Evolutionary conservation across 2,113 vertebrate genomes (phyloP), one percentile per base, ranked within the genome.

Genomic region (Cyprinodon tularosa): DNA sequence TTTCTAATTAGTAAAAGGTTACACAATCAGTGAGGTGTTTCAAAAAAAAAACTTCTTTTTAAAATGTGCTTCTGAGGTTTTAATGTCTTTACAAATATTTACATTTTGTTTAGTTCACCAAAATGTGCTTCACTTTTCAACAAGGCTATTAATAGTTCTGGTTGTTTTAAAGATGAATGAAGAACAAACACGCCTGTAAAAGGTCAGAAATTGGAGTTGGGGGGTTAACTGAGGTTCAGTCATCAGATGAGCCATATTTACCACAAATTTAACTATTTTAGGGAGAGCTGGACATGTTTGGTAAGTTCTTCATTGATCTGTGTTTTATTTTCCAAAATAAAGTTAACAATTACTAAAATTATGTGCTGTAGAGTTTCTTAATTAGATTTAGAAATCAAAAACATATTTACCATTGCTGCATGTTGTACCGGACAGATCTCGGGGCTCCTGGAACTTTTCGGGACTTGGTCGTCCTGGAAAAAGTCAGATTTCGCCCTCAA

Each of bases 361-460:
- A 22, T 57, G 5, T n/a, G 17, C 50, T n/a, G 50, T 20, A 57
- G 6, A 57, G 50, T n/a, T 53, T n/a, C n/a, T n/a, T 10, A 20
- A 57, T 20, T 57, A 20, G 20, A 53, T 20, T 53, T 2, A 44
- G n/a, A n/a, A 66, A 45, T 45, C 65, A 74, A n/a, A 20, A 73
- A n/a, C 38, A 89, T 93, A 94, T 92, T 95, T 93, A 95, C 94
- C 94, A 95, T 95, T 88, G 92, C 90, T 93, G 94, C 94, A 95
- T 95, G 92, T 89, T 93, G 92, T 91, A 74, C 92, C 81, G 90
- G 84, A 90, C 78, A 89, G 92, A 91, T 84, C 83, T 84, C 70
- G 89, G 75, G 66, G 88, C 78, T 94, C 72, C 90, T 90, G 91
- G 89, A 74, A 79, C 88, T 90, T 90, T 87, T 86, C 77, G 83